Conservation (phyloP, 2,888 invertebrate species). For the Melinaea marsaeus region DNA sequence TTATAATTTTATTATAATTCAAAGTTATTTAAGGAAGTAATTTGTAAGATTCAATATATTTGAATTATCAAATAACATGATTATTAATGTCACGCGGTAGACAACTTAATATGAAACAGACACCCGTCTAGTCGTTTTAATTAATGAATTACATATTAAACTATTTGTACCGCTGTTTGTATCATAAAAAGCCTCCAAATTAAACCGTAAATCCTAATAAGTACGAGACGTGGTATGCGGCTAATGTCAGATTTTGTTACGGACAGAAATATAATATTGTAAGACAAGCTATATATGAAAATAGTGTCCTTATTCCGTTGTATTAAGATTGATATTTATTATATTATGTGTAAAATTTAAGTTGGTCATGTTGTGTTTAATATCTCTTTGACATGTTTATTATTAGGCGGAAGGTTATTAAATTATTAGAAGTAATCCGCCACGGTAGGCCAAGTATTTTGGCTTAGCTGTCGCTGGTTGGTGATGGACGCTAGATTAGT, state of each 20-base stretch:
- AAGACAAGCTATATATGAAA: constrained; percentile 37
- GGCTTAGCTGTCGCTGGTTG: constrained; percentile 54
- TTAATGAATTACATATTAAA: constrained; percentile 71
- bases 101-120: constrained; percentile 56
- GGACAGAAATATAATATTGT: constrained; percentile 60
- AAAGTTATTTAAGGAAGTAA: background rate
- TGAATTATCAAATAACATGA: constrained; percentile 46
- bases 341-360: constrained; percentile 35
- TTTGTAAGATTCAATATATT: constrained; percentile 14
- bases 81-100: constrained; percentile 49
- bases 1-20: background rate
- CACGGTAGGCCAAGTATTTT: constrained; percentile 63
- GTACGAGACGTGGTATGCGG: constrained; percentile 60
- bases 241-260: constrained; percentile 70
- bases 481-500: constrained; percentile 50
- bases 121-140: constrained; percentile 50
- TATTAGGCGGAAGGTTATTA: constrained; percentile 73
- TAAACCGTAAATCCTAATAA: constrained; percentile 71
- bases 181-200: constrained; percentile 60
- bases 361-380: constrained; percentile 60
- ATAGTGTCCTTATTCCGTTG: constrained; percentile 23
- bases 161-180: constrained; percentile 70
- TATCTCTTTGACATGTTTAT: constrained; percentile 72
- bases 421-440: constrained; percentile 72
- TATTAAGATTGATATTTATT: constrained; percentile 37